phyloP scores from a whole-genome alignment of 2,888 invertebrate species.

The Laothoe populi region DNA sequence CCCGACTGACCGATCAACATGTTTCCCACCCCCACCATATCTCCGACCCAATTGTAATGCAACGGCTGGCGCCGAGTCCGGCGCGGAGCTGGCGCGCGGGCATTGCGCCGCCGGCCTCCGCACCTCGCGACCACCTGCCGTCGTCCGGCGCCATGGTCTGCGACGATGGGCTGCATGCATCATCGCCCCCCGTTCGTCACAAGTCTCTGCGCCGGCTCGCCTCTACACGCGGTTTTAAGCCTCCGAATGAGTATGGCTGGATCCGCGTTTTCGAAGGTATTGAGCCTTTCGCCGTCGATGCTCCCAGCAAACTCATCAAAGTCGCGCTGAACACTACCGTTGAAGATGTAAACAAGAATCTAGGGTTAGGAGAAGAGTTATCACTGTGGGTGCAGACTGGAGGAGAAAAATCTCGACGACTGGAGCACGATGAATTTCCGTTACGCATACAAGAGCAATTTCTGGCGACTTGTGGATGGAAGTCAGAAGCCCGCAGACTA shows the following conservation, averaged over 20 bases:
- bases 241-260: slow-evolving; percentile 82
- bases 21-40: slow-evolving; percentile 82
- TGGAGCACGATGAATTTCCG: slow-evolving; percentile 83
- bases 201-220: slow-evolving; percentile 80
- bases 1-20: slow-evolving; percentile 78
- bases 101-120: slow-evolving; percentile 66
- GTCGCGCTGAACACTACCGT: slow-evolving; percentile 84
- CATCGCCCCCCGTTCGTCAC: slow-evolving; percentile 76
- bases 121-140: slow-evolving; percentile 69
- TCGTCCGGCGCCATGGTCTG: slow-evolving; percentile 76
- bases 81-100: slow-evolving; percentile 65
- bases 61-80: slow-evolving; percentile 64
- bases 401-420: slow-evolving; percentile 81
- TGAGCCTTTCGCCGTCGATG: slow-evolving; percentile 75
- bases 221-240: slow-evolving; percentile 79
- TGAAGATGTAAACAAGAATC: slow-evolving; percentile 77
- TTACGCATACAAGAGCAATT: slow-evolving; percentile 86
- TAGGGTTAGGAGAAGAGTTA: slow-evolving; percentile 78
- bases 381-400: slow-evolving; percentile 85
- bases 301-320: slow-evolving; percentile 83
- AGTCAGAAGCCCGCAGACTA: slow-evolving; percentile 83
- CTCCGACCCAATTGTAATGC: slow-evolving; percentile 81
- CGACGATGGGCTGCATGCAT: slow-evolving; percentile 76
- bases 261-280: slow-evolving; percentile 86
- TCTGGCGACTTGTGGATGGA: slow-evolving; percentile 85